phyloP scores from a whole-genome alignment of 2,113 vertebrate genomes.

The Sminthopsis crassicaudata region DNA sequence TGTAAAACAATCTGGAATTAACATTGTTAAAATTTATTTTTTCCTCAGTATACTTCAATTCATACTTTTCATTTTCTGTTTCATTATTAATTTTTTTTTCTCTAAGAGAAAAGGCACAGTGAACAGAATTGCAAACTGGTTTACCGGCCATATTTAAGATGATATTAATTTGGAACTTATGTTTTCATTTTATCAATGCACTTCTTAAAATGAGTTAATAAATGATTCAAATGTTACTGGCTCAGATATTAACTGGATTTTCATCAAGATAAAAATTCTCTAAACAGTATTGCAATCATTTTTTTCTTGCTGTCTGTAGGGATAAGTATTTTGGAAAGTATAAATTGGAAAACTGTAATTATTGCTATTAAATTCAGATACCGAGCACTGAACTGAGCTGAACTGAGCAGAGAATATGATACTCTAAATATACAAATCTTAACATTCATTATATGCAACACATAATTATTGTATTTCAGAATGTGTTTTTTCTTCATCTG shows the following conservation, averaged over 20 bases:
- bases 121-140: constrained; percentile 39
- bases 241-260: constrained; percentile 41
- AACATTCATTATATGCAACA: not conserved
- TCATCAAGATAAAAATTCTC: constrained; percentile 16
- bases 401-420: not conserved
- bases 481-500: not conserved
- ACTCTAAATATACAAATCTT: constrained; percentile 17
- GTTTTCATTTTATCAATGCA: constrained; percentile 44
- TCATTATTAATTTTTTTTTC: constrained; percentile 57
- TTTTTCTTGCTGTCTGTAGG: not conserved
- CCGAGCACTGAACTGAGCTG: not conserved
- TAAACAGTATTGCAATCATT: not conserved
- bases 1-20: constrained; percentile 12
- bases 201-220: constrained; percentile 61
- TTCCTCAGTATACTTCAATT: not conserved
- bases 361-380: constrained; percentile 25
- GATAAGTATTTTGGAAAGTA: not conserved
- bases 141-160: constrained; percentile 48
- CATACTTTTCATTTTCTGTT: constrained; percentile 44
- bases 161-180: constrained; percentile 48
- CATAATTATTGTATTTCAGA: not conserved
- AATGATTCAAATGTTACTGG: constrained; percentile 54
- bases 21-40: not conserved
- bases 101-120: constrained; percentile 20
- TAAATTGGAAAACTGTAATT: constrained; percentile 12